Base-by-base conservation (phyloP, 2,888 invertebrate genomes). In the Drosophila subquinaria region DNA sequence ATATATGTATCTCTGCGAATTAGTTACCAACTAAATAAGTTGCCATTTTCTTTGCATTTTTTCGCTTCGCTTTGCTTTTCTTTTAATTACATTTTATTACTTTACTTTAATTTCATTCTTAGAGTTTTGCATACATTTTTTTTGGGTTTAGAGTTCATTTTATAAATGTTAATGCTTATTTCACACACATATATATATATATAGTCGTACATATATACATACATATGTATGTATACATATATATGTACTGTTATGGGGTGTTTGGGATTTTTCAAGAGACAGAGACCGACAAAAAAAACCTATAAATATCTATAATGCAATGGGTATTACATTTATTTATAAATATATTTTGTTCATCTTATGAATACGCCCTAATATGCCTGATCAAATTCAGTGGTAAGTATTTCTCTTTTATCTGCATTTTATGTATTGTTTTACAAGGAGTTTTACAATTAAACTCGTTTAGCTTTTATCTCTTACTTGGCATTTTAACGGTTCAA, bases 331-430 rank as follows among this genome's bases (percentile, higher is more conserved):
- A 72, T 61, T 68, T 53, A 66, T 57, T 59, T 72, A 40, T 45
- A 45, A 50, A 55, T 52, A 45, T 45, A 60, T 55, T 35, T 55
- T 47, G 48, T 59, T 48, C 38, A 48, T 48, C 59, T 59, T 74
- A 62, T 62, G 23, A 50, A 53, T 57, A 71, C 61, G 75, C 68
- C 62, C 57, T 68, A 76, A 76, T 68, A 72, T 76, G 72, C 82
- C 82, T 73, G 73, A 81, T 85, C 59, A 47, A 73, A 56, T 80
- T 82, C 80, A 73, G 76, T 82, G 83, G 77, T 77, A 74, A 69
- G 36, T 69, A 63, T 56, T 69, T 69, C 67, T 47, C 42, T 42
- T 48, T 63, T 56, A 60, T 71, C 55, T 61, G 52, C 35, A 45
- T 15, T 50, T 50, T 33, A 30, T 30, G 30, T 15, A 63, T 56